Percentiles rank a stretch among this genome's conserved stretches.
These are phyloP conservation scores for Resseliella maxima DNA, from an alignment of 2,888 invertebrate genomes.

Conservation along the genomic window DNA sequence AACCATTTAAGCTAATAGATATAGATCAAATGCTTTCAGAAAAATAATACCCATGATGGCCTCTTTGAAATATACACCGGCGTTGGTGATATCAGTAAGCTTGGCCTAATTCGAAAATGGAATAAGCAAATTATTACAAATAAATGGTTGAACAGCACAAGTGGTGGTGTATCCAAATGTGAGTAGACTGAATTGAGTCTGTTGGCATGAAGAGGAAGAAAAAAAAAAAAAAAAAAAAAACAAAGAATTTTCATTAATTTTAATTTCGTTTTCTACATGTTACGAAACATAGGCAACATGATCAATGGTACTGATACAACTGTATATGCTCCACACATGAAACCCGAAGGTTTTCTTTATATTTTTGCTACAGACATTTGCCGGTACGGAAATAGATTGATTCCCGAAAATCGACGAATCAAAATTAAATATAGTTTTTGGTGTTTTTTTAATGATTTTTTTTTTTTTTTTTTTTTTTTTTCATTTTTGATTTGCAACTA, in stretches of 20 bases:
- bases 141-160: constrained; percentile 67
- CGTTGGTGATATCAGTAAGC: constrained; percentile 66
- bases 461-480: background rate
- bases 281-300: too few relatives aligned
- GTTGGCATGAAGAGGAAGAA: too few relatives aligned
- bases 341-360: constrained; percentile 68
- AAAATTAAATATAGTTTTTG: background rate
- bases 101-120: constrained; percentile 70
- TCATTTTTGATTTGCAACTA: background rate
- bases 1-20: constrained; percentile 23
- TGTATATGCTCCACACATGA: constrained; percentile 74
- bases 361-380: constrained; percentile 77
- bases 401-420: background rate
- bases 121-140: constrained; percentile 67
- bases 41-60: constrained; percentile 73
- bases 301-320: constrained; percentile 78
- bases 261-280: too few relatives aligned
- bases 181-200: too few relatives aligned
- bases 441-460: background rate
- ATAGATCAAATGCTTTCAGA: constrained; percentile 67
- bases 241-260: too few relatives aligned
- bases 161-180: constrained; percentile 69
- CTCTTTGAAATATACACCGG: constrained; percentile 73
- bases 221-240: too few relatives aligned
- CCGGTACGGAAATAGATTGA: constrained; percentile 67